Percentiles rank a stretch among this genome's conserved stretches.
phyloP scores from a whole-genome alignment of 2,797 vertebrate species.

The Pantherophis vulpinus region DNA sequence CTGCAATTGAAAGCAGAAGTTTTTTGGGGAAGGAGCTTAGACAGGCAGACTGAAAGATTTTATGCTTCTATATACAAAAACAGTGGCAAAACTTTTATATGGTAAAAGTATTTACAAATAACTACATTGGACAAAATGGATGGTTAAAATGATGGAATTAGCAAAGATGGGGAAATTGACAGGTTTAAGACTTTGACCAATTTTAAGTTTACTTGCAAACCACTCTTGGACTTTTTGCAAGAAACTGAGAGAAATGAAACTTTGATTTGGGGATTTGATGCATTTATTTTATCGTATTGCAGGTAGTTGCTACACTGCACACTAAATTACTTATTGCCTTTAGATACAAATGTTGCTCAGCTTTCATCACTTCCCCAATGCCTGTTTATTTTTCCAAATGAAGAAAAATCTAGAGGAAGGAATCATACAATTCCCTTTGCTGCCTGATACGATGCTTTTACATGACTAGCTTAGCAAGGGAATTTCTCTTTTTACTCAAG shows the following conservation, averaged over 20 bases:
- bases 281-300: not conserved
- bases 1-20: too few relatives aligned
- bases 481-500: not conserved
- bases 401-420: not conserved
- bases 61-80: too few relatives aligned
- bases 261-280: too few relatives aligned
- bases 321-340: not conserved
- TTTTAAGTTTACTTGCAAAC: not conserved
- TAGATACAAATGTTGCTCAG: not conserved
- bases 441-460: not conserved
- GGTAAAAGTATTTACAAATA: too few relatives aligned
- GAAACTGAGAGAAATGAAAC: not conserved
- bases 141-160: too few relatives aligned
- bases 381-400: not conserved
- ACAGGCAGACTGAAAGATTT: too few relatives aligned
- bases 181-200: not conserved
- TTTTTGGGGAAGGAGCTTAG: too few relatives aligned
- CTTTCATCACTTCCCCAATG: not conserved
- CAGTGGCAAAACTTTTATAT: too few relatives aligned
- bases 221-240: not conserved
- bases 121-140: too few relatives aligned
- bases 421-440: not conserved
- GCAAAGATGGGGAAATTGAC: too few relatives aligned
- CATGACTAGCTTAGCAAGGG: not conserved
- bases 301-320: not conserved